Percentiles rank a stretch among this genome's conserved stretches.
Evolutionary conservation across 2,888 invertebrate genomes (phyloP).

Genomic region (Scaptomyza polygonia): DNA sequence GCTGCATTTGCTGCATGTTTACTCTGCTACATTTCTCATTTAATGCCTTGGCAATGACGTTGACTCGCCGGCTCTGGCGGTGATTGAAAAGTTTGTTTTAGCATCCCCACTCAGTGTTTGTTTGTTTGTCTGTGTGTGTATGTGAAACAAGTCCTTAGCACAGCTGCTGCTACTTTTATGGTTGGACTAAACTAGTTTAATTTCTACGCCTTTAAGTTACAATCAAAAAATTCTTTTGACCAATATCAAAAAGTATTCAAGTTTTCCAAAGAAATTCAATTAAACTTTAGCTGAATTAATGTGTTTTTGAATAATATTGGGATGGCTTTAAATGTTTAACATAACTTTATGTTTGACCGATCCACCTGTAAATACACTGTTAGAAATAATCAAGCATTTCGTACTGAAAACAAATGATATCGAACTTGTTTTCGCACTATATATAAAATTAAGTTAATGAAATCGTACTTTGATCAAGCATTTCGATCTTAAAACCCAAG

Average conservation of each 20-base stretch:
- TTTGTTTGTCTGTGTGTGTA: background rate
- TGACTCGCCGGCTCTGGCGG: slow-evolving; percentile 61
- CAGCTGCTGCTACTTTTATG: slow-evolving; percentile 2
- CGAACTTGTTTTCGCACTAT: too few species aligned
- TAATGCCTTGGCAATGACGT: slow-evolving; percentile 72
- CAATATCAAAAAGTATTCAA: background rate
- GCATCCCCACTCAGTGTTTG: slow-evolving; percentile 16
- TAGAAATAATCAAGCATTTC: too few species aligned
- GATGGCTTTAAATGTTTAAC: too few species aligned
- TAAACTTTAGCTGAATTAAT: too few species aligned
- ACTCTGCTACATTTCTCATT: slow-evolving; percentile 72
- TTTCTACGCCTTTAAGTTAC: slow-evolving; percentile 17
- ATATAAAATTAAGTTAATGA: too few species aligned
- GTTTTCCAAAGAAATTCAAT: too few species aligned
- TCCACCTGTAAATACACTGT: too few species aligned
- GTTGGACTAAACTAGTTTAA: slow-evolving; percentile 3
- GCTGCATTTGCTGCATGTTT: slow-evolving; percentile 63
- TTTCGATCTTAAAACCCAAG: too few species aligned
- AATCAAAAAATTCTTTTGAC: slow-evolving; percentile 22
- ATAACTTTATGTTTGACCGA: too few species aligned
- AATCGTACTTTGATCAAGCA: too few species aligned
- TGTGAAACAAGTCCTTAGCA: slow-evolving; percentile 1
- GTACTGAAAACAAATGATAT: too few species aligned
- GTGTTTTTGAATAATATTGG: too few species aligned
- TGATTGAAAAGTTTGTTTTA: slow-evolving; percentile 72